These are phyloP conservation scores for Thamnaconus septentrionalis DNA, from an alignment of 2,113 vertebrate species.

Conservation along the genomic window DNA sequence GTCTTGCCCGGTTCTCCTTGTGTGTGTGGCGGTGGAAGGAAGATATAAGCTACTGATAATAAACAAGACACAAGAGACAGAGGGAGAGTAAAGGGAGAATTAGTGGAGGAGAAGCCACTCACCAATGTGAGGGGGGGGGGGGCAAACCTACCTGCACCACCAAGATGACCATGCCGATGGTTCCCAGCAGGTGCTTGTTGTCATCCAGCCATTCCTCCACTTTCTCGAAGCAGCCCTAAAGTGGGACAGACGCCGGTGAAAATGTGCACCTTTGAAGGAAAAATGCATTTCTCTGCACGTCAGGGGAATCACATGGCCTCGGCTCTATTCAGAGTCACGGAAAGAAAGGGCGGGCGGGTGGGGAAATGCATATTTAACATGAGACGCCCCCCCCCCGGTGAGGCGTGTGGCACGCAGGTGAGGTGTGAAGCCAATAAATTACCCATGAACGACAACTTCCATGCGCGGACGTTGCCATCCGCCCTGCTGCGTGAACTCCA, in stretches of 20 bases:
- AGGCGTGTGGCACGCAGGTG: conserved; percentile 9
- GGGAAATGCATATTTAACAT: background rate
- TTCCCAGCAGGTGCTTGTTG: conserved; percentile 92
- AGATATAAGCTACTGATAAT: background rate
- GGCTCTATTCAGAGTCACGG: background rate
- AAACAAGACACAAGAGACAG: background rate
- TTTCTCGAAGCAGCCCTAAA: conserved; percentile 93
- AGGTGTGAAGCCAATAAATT: conserved; percentile 36
- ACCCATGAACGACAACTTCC: conserved; percentile 17
- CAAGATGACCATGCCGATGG: conserved; percentile 90
- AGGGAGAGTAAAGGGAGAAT: background rate
- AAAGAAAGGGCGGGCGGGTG: background rate
- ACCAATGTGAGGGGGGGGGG: background rate
- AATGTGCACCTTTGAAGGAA: background rate
- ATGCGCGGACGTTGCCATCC: conserved; percentile 18
- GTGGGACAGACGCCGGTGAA: conserved; percentile 26
- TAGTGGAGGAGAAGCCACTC: background rate
- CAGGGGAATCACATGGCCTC: conserved; percentile 1
- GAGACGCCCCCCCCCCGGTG: background rate
- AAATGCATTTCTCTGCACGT: conserved; percentile 1
- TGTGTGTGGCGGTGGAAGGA: background rate
- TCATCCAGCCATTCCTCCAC: conserved; percentile 93
- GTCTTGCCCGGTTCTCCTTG: too few species aligned
- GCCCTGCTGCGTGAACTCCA: background rate
- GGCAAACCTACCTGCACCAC: conserved; percentile 87